Evolutionary conservation across 1,140 invertebrate species (phyloP).

Genomic region (Bombus ignitus): DNA sequence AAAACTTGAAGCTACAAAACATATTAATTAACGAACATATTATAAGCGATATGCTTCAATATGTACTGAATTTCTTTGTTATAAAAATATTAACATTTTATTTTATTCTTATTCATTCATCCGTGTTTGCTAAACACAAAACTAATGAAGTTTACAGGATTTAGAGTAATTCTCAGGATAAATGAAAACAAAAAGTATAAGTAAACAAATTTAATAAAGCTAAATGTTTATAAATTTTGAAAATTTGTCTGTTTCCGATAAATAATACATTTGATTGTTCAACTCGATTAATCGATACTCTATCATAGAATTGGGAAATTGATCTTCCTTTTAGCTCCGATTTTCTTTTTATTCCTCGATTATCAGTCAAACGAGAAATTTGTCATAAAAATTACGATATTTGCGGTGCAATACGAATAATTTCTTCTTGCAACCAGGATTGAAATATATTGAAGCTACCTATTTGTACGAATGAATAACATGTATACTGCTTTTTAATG

Average conservation of each 20-base stretch:
- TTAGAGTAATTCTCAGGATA: neutral
- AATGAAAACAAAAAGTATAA: neutral
- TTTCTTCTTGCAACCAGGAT: neutral
- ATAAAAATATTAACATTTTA: no score
- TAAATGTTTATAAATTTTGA: no score
- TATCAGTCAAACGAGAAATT: neutral
- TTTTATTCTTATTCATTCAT: no score
- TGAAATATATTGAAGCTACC: conserved; percentile 8
- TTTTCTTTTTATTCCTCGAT: neutral
- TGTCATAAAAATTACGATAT: neutral
- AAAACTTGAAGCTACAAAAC: neutral
- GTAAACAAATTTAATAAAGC: no score
- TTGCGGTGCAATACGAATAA: neutral
- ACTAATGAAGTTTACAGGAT: neutral
- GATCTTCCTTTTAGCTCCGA: no score
- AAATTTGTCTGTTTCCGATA: neutral
- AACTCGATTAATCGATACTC: neutral
- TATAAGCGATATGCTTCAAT: no score
- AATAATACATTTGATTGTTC: neutral
- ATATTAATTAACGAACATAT: neutral
- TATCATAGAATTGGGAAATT: no score
- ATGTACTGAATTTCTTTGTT: no score
- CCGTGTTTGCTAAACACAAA: no score
- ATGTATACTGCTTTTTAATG: neutral
- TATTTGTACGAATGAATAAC: conserved; percentile 16